Conservation (phyloP, 2,113 vertebrate species). For the Anser brachyrhynchus region DNA sequence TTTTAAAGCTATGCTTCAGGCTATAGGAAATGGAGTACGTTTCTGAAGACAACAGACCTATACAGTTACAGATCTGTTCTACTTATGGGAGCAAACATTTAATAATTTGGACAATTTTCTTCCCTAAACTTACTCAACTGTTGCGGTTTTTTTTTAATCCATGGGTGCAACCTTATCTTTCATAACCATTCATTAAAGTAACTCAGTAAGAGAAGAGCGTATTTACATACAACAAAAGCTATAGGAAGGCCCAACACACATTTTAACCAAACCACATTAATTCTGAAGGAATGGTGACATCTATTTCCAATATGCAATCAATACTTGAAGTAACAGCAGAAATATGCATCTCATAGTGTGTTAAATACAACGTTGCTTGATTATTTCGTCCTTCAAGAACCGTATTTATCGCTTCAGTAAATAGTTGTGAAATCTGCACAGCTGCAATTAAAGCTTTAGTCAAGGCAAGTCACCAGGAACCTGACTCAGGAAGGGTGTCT, state of each 20-base stretch:
- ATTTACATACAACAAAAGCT: neutral
- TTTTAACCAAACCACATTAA: neutral
- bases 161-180: neutral
- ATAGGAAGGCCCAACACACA: neutral
- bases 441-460: constrained; percentile 20
- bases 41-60: neutral
- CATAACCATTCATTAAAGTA: constrained; percentile 8
- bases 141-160: neutral
- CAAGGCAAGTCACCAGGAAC: neutral
- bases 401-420: neutral
- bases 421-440: neutral
- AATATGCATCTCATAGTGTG: fast-evolving
- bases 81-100: neutral
- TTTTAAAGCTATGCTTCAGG: neutral
- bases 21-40: fast-evolving
- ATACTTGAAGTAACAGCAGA: neutral
- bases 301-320: neutral
- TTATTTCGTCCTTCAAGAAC: neutral
- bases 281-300: neutral
- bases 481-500: constrained; percentile 34
- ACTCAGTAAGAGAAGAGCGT: neutral
- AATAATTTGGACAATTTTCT: neutral
- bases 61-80: neutral
- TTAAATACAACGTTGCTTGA: neutral
- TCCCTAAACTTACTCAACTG: neutral